Base-by-base conservation (phyloP, 2,888 invertebrate species). In the Papilio demoleus region DNA sequence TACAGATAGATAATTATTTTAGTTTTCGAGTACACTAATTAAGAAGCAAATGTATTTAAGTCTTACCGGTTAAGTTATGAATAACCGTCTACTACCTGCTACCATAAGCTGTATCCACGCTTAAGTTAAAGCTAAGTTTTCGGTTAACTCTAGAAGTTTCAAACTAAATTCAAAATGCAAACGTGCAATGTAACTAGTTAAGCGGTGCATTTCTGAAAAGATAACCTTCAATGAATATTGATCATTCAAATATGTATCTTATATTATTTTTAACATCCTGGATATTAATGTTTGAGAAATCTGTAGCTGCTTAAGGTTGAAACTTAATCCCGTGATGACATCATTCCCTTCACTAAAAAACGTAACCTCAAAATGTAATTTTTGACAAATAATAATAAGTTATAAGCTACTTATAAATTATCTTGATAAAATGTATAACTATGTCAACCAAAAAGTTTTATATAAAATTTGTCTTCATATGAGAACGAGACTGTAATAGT, bases 151-250 rank as follows among this genome's bases (percentile, higher is more conserved):
- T 36, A 22, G 63, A 64, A 64, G 36, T 64, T 64, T 17, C 36
- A 11, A 53, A 47, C 63, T 64, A 38, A 53, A 63, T 63, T 63
- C 63, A 50, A 63, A 50, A 50, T 64, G 63, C 63, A 64, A 63
- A 53, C 38, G 36, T n/a, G n/a, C 38, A 12, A 24, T 24, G 24
- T 60, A 60, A 40, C 53, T 56, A 53, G 36, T 38, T 36, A 17
- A 19, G 63, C n/a, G 24, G 24, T 34, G 53, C 22, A 53, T 36
- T 50, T 63, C 63, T 22, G 22, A 38, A 36, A n/a, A 24, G n/a
- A 24, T 34, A 36, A 12, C 12, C 17, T 8, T 34, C 27, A 12
- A 34, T 45, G 22, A 63, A 63, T 47, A 63, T 36, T 63, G n/a
- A 63, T 36, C 22, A 3, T 19, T n/a, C n/a, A n/a, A n/a, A n/a